Evolutionary conservation across 2,888 invertebrate species (phyloP).

Genomic region (Protophormia terraenovae): DNA sequence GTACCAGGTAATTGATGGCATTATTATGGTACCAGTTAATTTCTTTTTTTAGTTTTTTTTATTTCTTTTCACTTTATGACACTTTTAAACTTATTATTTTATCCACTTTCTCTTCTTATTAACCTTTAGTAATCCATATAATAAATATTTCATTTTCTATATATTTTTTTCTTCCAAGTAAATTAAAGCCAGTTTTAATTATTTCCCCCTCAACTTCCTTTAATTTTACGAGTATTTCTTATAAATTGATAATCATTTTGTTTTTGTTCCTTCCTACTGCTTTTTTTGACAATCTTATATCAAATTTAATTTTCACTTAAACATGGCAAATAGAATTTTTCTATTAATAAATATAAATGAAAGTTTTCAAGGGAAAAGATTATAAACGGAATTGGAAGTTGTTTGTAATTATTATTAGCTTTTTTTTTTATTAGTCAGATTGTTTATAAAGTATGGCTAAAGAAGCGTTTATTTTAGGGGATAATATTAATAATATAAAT

Average conservation of each 20-base stretch:
- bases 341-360: constrained; percentile 6
- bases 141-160: neutral
- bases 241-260: neutral
- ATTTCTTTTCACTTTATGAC: no score
- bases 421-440: neutral
- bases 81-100: no score
- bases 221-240: neutral
- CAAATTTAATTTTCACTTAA: neutral
- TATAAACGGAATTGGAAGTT: constrained; percentile 29
- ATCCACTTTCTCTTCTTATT: no score
- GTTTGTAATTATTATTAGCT: constrained; percentile 19
- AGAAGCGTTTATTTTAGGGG: neutral
- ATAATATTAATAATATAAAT: no score
- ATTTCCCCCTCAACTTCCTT: neutral
- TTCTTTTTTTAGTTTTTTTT: no score
- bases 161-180: neutral
- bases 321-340: neutral
- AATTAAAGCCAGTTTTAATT: constrained; percentile 1
- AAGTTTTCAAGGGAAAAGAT: neutral
- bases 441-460: constrained; percentile 6
- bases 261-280: neutral
- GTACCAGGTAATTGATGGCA: no score
- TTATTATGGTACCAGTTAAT: no score
- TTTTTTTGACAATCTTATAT: constrained; percentile 2
- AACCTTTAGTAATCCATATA: no score